These are phyloP conservation scores for Lysiphlebus fabarum DNA, from an alignment of 1,140 invertebrate species.

Conservation along the genomic window DNA sequence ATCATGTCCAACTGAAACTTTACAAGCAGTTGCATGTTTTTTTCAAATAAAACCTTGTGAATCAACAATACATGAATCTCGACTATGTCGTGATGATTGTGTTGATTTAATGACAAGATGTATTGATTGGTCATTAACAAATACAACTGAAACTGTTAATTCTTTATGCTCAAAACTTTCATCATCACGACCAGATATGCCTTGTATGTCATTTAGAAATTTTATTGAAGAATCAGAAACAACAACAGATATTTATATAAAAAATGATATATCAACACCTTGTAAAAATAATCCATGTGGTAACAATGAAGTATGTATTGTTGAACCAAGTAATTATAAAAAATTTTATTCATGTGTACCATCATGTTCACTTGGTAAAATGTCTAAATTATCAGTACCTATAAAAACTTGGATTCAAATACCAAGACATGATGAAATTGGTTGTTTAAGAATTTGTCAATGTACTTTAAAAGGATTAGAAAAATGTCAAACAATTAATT, in stretches of 20 bases:
- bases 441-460: slow-evolving; percentile 75
- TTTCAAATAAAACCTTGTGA: slow-evolving; percentile 85
- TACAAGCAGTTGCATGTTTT: slow-evolving; percentile 83
- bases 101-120: slow-evolving; percentile 75
- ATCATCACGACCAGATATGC: slow-evolving; percentile 58
- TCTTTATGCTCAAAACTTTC: slow-evolving; percentile 70
- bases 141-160: slow-evolving; percentile 56
- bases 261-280: slow-evolving; percentile 68
- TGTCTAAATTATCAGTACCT: slow-evolving; percentile 72
- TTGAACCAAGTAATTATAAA: slow-evolving; percentile 29
- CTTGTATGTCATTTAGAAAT: slow-evolving; percentile 72
- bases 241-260: slow-evolving; percentile 56
- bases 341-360: slow-evolving; percentile 65
- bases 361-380: slow-evolving; percentile 78
- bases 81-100: slow-evolving; percentile 82
- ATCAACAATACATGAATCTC: slow-evolving; percentile 65
- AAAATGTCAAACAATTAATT: slow-evolving; percentile 71
- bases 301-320: slow-evolving; percentile 38
- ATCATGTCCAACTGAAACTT: slow-evolving; percentile 73
- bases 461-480: slow-evolving; percentile 69
- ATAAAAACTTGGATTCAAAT: slow-evolving; percentile 73
- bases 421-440: slow-evolving; percentile 63
- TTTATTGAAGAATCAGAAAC: slow-evolving; percentile 59
- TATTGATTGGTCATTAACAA: slow-evolving; percentile 67
- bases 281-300: slow-evolving; percentile 75